A percentile compares a stretch with the other conserved stretches of the same genome.
Conservation (phyloP, 1,140 invertebrate genomes). For the Lerema accius region DNA sequence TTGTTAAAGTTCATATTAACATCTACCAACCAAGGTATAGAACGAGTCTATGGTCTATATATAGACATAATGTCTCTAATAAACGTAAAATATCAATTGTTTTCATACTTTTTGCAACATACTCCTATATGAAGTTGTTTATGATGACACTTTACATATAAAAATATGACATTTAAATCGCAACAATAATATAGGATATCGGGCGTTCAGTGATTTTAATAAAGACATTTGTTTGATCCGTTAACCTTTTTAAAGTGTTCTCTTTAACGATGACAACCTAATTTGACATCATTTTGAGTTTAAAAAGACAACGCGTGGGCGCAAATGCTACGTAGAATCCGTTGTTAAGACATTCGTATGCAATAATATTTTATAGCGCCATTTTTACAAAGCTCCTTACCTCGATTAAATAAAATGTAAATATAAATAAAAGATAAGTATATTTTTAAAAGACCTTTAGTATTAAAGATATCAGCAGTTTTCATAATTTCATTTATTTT, state of each 20-base stretch:
- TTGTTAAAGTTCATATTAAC: too few relatives aligned
- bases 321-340: constrained; percentile 8
- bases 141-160: too few relatives aligned
- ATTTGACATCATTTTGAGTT: constrained; percentile 14
- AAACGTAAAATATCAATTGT: too few relatives aligned
- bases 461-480: neutral
- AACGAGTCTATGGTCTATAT: too few relatives aligned
- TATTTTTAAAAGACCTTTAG: neutral
- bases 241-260: constrained; percentile 2
- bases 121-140: too few relatives aligned
- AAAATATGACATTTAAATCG: constrained; percentile 4
- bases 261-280: constrained; percentile 11
- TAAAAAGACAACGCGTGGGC: constrained; percentile 21
- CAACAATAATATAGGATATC: neutral
- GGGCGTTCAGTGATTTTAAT: constrained; percentile 2
- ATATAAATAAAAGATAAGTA: too few relatives aligned
- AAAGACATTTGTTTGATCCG: constrained; percentile 7
- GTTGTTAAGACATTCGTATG: constrained; percentile 3
- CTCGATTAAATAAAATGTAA: neutral
- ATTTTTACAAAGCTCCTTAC: constrained; percentile 3
- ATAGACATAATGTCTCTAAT: too few relatives aligned
- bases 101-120: too few relatives aligned
- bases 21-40: too few relatives aligned
- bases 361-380: constrained; percentile 11
- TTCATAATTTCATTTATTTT: too few relatives aligned